These are phyloP conservation scores for Apantesis nais DNA, from an alignment of 2,888 invertebrate genomes.

Conservation along the genomic window DNA sequence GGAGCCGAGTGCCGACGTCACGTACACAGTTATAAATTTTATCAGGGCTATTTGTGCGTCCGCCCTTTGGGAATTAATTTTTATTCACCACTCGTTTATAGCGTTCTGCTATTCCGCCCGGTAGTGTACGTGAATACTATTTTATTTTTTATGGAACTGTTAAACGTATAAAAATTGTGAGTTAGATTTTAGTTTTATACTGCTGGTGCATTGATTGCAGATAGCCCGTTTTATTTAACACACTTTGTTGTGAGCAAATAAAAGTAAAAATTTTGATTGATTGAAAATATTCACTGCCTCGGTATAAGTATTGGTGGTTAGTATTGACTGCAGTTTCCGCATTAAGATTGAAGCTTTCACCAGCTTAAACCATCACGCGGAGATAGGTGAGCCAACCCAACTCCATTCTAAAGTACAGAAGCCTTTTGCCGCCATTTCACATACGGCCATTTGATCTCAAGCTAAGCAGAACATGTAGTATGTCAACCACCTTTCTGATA, in stretches of 20 bases:
- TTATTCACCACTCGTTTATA: conserved; percentile 54
- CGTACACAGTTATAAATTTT: conserved; percentile 54
- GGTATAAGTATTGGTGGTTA: no score
- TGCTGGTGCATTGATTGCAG: not conserved
- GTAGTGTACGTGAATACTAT: conserved; percentile 23
- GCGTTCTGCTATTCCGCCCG: conserved; percentile 38
- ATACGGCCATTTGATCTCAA: no score
- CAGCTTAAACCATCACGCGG: no score
- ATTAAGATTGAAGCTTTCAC: no score
- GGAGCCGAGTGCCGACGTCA: conserved; percentile 52
- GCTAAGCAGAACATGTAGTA: no score
- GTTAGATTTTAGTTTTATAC: conserved; percentile 18
- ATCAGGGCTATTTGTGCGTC: conserved; percentile 52
- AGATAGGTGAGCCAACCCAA: no score
- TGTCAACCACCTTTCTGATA: no score
- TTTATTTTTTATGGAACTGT: conserved; percentile 19
- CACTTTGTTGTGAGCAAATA: not conserved
- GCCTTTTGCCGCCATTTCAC: no score
- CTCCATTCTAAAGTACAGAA: no score
- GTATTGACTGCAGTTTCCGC: no score
- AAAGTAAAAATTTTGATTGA: not conserved
- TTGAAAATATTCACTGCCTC: not conserved
- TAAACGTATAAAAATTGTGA: conserved; percentile 13
- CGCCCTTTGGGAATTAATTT: conserved; percentile 53
- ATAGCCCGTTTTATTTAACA: not conserved